phyloP scores from a whole-genome alignment of 2,888 invertebrate species.

The Drosophila nigritarsus region DNA sequence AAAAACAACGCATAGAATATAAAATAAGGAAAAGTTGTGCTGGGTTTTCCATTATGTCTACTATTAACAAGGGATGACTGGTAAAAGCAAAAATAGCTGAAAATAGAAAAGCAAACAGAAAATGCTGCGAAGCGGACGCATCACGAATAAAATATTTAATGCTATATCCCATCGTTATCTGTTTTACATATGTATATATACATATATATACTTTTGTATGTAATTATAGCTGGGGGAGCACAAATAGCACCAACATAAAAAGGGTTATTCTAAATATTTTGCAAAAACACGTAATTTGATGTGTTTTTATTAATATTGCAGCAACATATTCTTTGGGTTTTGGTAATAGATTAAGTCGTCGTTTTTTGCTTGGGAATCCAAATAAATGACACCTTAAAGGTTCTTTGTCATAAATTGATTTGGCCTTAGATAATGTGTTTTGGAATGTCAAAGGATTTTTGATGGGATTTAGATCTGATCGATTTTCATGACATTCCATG shows the following conservation, averaged over 20 bases:
- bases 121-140: slow-evolving; percentile 7
- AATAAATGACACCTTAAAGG: not conserved
- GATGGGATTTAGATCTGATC: not conserved
- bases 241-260: no score
- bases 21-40: slow-evolving; percentile 23
- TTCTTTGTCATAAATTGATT: not conserved
- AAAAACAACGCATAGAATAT: slow-evolving; percentile 11
- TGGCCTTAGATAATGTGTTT: not conserved
- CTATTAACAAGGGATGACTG: slow-evolving; percentile 14
- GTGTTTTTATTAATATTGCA: not conserved
- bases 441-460: not conserved
- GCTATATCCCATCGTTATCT: slow-evolving; percentile 14
- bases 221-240: not conserved
- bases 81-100: slow-evolving; percentile 30
- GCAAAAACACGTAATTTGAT: not conserved
- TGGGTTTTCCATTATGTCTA: slow-evolving; percentile 9
- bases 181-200: not conserved
- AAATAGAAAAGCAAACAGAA: slow-evolving; percentile 20
- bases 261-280: no score
- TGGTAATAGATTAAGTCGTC: not conserved
- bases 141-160: slow-evolving; percentile 15
- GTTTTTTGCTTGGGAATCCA: not conserved
- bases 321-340: not conserved
- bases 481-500: not conserved
- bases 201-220: not conserved